Conservation (phyloP, 2,797 vertebrate genomes). For the Sebastes trivittatus region DNA sequence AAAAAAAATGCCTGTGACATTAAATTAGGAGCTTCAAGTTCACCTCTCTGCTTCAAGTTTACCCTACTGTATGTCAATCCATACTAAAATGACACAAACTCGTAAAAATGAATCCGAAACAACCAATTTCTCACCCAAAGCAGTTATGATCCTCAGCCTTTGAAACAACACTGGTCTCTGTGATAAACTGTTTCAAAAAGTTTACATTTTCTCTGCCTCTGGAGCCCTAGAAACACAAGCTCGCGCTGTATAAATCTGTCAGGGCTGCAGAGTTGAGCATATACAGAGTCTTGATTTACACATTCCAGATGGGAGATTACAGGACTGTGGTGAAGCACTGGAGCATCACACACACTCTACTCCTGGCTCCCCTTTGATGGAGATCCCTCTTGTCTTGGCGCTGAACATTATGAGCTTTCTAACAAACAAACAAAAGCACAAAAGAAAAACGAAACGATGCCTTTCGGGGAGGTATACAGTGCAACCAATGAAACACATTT, state of each 20-base stretch:
- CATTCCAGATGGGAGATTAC: conserved; percentile 82
- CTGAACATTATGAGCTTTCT: conserved; percentile 57
- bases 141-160: conserved; percentile 54
- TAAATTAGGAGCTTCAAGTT: not conserved
- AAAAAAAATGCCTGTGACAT: not conserved
- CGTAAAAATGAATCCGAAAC: conserved; percentile 45
- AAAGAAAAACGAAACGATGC: conserved; percentile 50
- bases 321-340: conserved; percentile 62
- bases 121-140: conserved; percentile 65
- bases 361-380: conserved; percentile 61
- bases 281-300: conserved; percentile 84
- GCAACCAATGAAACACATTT: conserved; percentile 62
- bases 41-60: not conserved
- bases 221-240: conserved; percentile 78
- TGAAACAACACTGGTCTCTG: conserved; percentile 57
- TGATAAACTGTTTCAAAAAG: conserved; percentile 78
- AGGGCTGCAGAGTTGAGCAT: conserved; percentile 74
- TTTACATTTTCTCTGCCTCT: conserved; percentile 79
- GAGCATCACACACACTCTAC: conserved; percentile 66
- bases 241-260: conserved; percentile 81
- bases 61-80: not conserved
- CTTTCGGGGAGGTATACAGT: conserved; percentile 41
- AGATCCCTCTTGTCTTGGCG: conserved; percentile 53
- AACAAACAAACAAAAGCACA: conserved; percentile 74
- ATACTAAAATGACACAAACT: conserved; percentile 6